A percentile compares a stretch with the other conserved stretches of the same genome.
Evolutionary conservation across 2,797 vertebrate species (phyloP).

Genomic region (Yasuhikotakia modesta): DNA sequence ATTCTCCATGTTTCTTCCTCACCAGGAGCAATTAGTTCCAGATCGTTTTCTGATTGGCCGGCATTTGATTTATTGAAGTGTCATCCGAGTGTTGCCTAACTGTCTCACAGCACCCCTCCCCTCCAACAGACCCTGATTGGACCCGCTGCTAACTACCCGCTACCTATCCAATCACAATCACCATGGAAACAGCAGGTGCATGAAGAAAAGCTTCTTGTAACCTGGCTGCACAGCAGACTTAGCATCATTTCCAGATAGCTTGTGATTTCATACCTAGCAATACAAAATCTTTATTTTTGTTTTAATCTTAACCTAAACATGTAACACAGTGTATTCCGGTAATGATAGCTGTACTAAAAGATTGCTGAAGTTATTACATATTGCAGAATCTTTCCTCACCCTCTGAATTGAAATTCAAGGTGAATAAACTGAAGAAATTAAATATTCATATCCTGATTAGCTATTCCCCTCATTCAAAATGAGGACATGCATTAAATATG

Average conservation of each 20-base stretch:
- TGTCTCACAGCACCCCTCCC: constrained; percentile 36
- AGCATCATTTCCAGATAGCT: not conserved
- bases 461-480: constrained; percentile 68
- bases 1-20: constrained; percentile 30
- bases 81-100: constrained; percentile 41
- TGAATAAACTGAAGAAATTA: constrained; percentile 58
- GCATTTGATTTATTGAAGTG: constrained; percentile 43
- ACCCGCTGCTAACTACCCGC: constrained; percentile 34
- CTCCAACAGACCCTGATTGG: constrained; percentile 41
- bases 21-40: constrained; percentile 47
- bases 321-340: not conserved
- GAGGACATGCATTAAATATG: constrained; percentile 71
- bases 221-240: constrained; percentile 10
- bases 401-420: constrained; percentile 40
- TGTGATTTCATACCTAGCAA: not conserved
- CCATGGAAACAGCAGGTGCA: constrained; percentile 51
- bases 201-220: constrained; percentile 18
- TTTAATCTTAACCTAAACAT: not conserved
- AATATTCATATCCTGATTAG: constrained; percentile 75
- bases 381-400: constrained; percentile 8
- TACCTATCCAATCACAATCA: constrained; percentile 45
- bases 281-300: not conserved
- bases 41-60: constrained; percentile 46
- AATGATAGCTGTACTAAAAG: not conserved
- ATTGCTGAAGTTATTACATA: not conserved